phyloP scores from a whole-genome alignment of 2,888 invertebrate genomes.

The Periphyllus acericola region DNA sequence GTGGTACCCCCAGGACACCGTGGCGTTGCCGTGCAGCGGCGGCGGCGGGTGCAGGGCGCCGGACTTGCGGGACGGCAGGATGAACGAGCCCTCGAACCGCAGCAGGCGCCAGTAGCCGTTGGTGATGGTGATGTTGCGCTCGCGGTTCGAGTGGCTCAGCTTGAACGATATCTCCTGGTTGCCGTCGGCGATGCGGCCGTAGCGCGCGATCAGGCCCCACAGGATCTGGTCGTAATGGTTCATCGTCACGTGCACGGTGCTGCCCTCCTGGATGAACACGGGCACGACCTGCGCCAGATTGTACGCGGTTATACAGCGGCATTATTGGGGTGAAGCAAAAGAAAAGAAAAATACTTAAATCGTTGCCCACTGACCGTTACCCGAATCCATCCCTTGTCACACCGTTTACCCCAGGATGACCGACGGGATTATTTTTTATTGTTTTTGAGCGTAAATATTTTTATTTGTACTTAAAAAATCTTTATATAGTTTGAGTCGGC shows the following conservation, averaged over 20 bases:
- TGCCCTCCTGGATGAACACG: slow-evolving; percentile 64
- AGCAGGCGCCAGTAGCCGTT: slow-evolving; percentile 65
- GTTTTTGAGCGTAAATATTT: too few species aligned
- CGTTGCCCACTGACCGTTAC: too few species aligned
- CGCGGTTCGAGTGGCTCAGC: slow-evolving; percentile 63
- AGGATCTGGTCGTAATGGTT: slow-evolving; percentile 64
- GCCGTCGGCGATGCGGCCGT: slow-evolving; percentile 64
- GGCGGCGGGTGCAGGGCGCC: slow-evolving; percentile 65
- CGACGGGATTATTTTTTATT: too few species aligned
- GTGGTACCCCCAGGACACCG: slow-evolving; percentile 65
- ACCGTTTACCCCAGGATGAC: too few species aligned
- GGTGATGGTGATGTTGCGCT: slow-evolving; percentile 52
- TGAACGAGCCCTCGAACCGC: slow-evolving; percentile 65
- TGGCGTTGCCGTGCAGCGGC: slow-evolving; percentile 65
- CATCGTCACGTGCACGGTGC: slow-evolving; percentile 64
- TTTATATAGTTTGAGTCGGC: too few species aligned
- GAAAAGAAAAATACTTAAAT: too few species aligned
- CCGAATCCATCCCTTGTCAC: too few species aligned
- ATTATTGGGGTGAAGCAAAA: too few species aligned
- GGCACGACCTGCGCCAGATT: slow-evolving; percentile 64
- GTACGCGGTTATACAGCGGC: too few species aligned
- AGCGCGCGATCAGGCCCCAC: slow-evolving; percentile 65
- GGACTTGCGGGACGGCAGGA: slow-evolving; percentile 65
- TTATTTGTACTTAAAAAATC: too few species aligned
- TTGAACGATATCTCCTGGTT: slow-evolving; percentile 65